Conservation (phyloP, 1,140 invertebrate species). For the Eubasilissa regina region DNA sequence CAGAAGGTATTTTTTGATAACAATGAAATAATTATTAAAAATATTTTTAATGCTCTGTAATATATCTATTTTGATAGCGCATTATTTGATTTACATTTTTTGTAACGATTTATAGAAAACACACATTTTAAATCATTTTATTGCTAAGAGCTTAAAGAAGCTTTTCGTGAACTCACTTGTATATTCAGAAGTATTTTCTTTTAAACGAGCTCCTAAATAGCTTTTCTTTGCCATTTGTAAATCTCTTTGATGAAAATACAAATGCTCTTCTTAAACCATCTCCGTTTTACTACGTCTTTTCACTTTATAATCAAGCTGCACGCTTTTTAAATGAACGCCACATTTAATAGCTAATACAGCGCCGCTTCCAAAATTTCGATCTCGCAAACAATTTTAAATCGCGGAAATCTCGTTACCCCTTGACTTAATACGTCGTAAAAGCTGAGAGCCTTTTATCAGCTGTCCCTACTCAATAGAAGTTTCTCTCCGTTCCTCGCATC, state of each 20-base stretch:
- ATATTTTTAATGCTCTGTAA: no score
- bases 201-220: constrained; percentile 27
- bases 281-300: constrained; percentile 41
- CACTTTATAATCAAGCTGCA: constrained; percentile 43
- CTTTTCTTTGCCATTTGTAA: constrained; percentile 29
- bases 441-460: constrained; percentile 59
- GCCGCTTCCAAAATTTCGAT: constrained; percentile 55
- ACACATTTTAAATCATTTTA: background rate
- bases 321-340: constrained; percentile 42
- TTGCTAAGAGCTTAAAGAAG: background rate
- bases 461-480: constrained; percentile 57
- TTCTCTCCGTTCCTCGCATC: constrained; percentile 44
- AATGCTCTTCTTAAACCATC: constrained; percentile 26
- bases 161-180: constrained; percentile 24
- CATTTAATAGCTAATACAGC: constrained; percentile 50
- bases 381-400: constrained; percentile 59
- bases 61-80: no score
- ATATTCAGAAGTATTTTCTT: constrained; percentile 25
- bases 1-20: no score
- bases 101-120: no score
- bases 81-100: no score
- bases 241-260: constrained; percentile 32
- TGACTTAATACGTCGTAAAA: constrained; percentile 60
- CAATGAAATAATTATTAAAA: no score
- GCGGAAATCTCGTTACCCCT: constrained; percentile 58